These are phyloP conservation scores for Sebastes taczanowskii DNA, from an alignment of 2,797 vertebrate species.

Conservation along the genomic window DNA sequence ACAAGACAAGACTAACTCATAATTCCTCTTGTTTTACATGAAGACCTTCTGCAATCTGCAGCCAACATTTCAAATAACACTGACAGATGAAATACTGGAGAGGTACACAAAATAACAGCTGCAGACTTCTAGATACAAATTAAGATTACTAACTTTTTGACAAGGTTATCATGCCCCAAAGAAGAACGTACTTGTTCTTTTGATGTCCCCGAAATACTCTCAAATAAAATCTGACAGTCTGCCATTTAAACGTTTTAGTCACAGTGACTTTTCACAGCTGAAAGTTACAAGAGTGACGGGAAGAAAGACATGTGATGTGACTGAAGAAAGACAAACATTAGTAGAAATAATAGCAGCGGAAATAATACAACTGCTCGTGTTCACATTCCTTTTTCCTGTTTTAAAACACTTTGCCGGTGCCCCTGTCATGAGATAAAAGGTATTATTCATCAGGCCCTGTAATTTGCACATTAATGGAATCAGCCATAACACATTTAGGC, in stretches of 20 bases:
- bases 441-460: constrained; percentile 35
- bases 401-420: constrained; percentile 28
- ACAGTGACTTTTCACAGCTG: neutral
- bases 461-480: constrained; percentile 63
- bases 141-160: neutral
- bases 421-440: constrained; percentile 42
- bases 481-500: constrained; percentile 35
- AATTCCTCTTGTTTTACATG: neutral
- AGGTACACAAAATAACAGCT: neutral
- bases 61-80: neutral
- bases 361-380: constrained; percentile 11
- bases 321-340: constrained; percentile 1
- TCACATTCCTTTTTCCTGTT: constrained; percentile 8
- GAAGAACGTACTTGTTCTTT: neutral
- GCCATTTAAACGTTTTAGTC: neutral
- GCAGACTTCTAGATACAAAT: neutral
- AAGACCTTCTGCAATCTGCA: neutral
- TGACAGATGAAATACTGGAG: neutral
- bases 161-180: neutral
- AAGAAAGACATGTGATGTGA: neutral
- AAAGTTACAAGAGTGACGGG: neutral
- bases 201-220: neutral
- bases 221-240: constrained; percentile 14
- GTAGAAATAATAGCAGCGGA: neutral
- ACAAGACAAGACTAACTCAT: neutral